These are phyloP conservation scores for Brachyalestes nurse DNA, from an alignment of 2,797 vertebrate species.

Conservation along the genomic window DNA sequence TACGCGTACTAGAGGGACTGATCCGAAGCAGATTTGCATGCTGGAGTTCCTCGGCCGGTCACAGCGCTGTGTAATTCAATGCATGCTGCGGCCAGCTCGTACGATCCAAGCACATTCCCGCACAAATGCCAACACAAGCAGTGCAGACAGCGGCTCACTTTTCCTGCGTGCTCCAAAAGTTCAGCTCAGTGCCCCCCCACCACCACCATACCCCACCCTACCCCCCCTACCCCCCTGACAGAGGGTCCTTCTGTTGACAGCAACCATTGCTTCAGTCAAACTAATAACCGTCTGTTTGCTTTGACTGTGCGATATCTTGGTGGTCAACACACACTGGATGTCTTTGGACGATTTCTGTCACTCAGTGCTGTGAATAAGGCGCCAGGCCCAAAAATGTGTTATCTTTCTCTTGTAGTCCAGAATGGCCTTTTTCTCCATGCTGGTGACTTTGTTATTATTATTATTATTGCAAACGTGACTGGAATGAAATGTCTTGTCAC, in stretches of 20 bases:
- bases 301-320: conserved; percentile 13
- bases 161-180: conserved; percentile 76
- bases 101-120: conserved; percentile 85
- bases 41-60: conserved; percentile 73
- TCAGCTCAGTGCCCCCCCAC: conserved; percentile 70
- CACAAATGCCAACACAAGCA: conserved; percentile 86
- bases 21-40: conserved; percentile 70
- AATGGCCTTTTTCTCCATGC: background rate
- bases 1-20: conserved; percentile 42
- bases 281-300: conserved; percentile 55
- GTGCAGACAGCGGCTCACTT: conserved; percentile 80
- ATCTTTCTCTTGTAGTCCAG: background rate
- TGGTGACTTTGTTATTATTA: background rate
- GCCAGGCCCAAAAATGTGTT: background rate
- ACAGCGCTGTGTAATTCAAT: conserved; percentile 81
- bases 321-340: background rate
- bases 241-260: conserved; percentile 74
- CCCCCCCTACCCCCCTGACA: conserved; percentile 59
- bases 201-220: background rate
- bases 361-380: background rate
- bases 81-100: conserved; percentile 82
- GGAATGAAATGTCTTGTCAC: background rate
- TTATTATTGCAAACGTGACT: background rate
- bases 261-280: conserved; percentile 64
- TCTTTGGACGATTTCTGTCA: background rate